Evolutionary conservation across 2,113 vertebrate genomes (phyloP).

Genomic region (Lota lota): DNA sequence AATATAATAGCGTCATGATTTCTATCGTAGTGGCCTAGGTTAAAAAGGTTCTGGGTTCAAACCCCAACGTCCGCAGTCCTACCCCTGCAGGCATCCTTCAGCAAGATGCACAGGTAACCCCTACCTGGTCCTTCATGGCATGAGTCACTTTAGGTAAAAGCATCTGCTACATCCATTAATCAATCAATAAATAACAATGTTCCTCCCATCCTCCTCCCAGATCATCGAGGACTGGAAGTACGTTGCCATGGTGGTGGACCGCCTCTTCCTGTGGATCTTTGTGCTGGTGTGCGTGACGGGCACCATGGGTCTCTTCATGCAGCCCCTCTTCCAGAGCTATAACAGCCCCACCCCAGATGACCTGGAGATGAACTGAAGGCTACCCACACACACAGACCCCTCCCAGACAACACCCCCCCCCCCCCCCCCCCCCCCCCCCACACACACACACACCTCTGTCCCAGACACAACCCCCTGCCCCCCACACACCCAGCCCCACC

Average conservation of each 20-base stretch:
- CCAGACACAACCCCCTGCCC: too few relatives aligned
- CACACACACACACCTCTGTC: background rate
- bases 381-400: background rate
- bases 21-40: too few relatives aligned
- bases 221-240: conserved; percentile 80
- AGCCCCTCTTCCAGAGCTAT: conserved; percentile 77
- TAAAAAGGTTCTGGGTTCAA: too few relatives aligned
- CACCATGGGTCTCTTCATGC: conserved; percentile 77
- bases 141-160: too few relatives aligned
- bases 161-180: too few relatives aligned
- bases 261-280: conserved; percentile 79
- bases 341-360: conserved; percentile 67
- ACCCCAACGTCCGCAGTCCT: too few relatives aligned
- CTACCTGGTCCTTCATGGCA: too few relatives aligned
- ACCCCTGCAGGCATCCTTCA: too few relatives aligned
- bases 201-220: conserved; percentile 41
- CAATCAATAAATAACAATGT: too few relatives aligned
- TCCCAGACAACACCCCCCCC: background rate
- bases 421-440: background rate
- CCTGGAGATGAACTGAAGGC: conserved; percentile 41
- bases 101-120: too few relatives aligned
- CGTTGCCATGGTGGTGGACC: conserved; percentile 79
- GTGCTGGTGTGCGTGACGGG: conserved; percentile 75
- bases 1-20: too few relatives aligned
- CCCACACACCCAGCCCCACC: background rate